Base-by-base conservation (phyloP, 30 jellyfish, hydroid and myxozoan species). In the Hydra vulgaris region DNA sequence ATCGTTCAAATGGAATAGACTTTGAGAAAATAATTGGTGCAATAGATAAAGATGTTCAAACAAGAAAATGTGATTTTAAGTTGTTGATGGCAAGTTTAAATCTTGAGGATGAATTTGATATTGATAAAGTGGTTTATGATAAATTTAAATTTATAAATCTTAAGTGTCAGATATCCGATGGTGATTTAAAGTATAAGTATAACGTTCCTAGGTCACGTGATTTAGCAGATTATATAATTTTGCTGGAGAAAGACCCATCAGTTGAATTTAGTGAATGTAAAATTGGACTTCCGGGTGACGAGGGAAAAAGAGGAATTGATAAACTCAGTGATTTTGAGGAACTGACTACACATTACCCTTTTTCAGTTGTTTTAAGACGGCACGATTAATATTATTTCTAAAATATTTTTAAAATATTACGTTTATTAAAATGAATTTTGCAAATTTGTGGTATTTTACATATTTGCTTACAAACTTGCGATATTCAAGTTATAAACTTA, bases 321-420 rank as follows among this genome's bases (percentile, higher is more conserved):
- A 78, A 78, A 40, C 78, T 78, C 54, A 78, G 85, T 61, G 85
- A 78, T 40, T 78, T 78, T 54, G 85, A 78, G 25, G 85, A 78
- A n/a, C 66, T 78, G 4, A 53, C 85, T 22, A 78, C 85, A 20
- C 85, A 78, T n/a, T 78, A 78, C n/a, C 85, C 85, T 27, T 78
- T 53, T 18, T 78, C 85, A 3, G 68, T 78, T 55, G 85, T 78
- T 17, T 61, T 78, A 0, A 73, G 52, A 27, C 26, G 66, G 17
- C 54, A 26, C n/a, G 81, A 73, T 23, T 68, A 16, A 68, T 40
- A n/a, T n/a, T n/a, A n/a, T n/a, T n/a, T n/a, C n/a, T n/a, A n/a
- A n/a, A n/a, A n/a, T n/a, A n/a, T n/a, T n/a, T n/a, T n/a, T n/a
- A n/a, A n/a, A n/a, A n/a, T n/a, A n/a, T n/a, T n/a, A n/a, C n/a